Evolutionary conservation across 2,888 invertebrate genomes (phyloP), one percentile per base, ranked within the genome.

Genomic region (Cephus nigrinus): DNA sequence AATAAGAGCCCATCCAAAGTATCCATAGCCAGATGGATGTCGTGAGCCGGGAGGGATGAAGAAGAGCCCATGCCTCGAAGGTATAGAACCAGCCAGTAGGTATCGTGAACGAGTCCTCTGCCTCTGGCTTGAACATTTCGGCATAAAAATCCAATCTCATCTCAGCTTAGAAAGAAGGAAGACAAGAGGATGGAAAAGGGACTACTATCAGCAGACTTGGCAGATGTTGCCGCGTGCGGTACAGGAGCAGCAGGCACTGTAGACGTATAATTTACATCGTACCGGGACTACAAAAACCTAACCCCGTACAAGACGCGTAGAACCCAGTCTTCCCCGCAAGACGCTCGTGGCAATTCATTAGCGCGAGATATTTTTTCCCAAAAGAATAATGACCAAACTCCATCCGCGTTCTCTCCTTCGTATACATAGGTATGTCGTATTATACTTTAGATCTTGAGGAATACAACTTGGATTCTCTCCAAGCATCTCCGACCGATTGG

Each of bases 401-500:
- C 9, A 23, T 9, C 68, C 34, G 55, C 40, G 33, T 76, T 55
- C 55, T 34, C 73, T 55, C 23, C 40, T 31, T 68, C 32, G 0
- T 23, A 55, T 55, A 55, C 23, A 55, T 55, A 23, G 23, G 9
- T 9, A 40, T 23, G 23, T 9, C 23, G 5, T 1, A 15, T 55
- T 9, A 55, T 23, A 55, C 55, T 23, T 9, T 23, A 23, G 23
- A 23, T 55, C 55, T 23, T 55, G 9, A 85, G 80, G 83, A 81
- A 79, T 82, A 84, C 82, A 81, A 89, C 84, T 86, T 90, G 90
- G 90, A 90, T 77, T 68, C 78, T 78, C 82, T 89, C 90, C 90
- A 90, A 89, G 85, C 86, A 88, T 88, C 88, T 89, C 86, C 82
- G 80, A 88, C 83, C 89, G 89, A 90, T 89, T 89, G 88, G 87